Evolutionary conservation across 2,888 invertebrate genomes (phyloP).

Genomic region (Melanchra persicariae): DNA sequence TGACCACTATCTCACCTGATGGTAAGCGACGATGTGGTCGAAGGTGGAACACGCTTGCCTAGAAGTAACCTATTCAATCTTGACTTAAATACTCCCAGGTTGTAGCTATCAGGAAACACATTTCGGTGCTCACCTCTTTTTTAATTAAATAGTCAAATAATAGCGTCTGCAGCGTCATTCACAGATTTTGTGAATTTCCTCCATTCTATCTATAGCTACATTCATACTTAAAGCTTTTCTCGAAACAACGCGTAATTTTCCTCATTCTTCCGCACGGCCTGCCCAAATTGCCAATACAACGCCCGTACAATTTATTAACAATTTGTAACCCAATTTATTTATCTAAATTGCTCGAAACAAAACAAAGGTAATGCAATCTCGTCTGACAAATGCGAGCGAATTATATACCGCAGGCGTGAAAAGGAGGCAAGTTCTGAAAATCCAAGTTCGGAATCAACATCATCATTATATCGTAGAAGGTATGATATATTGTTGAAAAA

Average conservation of each 20-base stretch:
- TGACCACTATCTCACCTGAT: too few species aligned
- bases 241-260: not conserved
- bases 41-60: too few species aligned
- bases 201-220: not conserved
- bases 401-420: conserved; percentile 16
- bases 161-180: too few species aligned
- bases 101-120: too few species aligned
- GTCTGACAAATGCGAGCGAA: conserved; percentile 7
- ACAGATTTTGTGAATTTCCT: not conserved
- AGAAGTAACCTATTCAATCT: too few species aligned
- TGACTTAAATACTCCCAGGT: too few species aligned
- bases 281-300: conserved; percentile 5
- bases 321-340: not conserved
- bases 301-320: conserved; percentile 5
- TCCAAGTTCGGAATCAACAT: not conserved
- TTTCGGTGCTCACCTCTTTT: not conserved
- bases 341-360: conserved; percentile 1
- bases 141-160: not conserved
- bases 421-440: conserved; percentile 29
- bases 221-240: not conserved
- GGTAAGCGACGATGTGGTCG: too few species aligned
- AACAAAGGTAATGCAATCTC: conserved; percentile 29
- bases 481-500: too few species aligned
- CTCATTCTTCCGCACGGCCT: not conserved
- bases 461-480: too few species aligned